These are phyloP conservation scores for Pentalonia nigronervosa DNA, from an alignment of 1,140 invertebrate genomes.

Conservation along the genomic window DNA sequence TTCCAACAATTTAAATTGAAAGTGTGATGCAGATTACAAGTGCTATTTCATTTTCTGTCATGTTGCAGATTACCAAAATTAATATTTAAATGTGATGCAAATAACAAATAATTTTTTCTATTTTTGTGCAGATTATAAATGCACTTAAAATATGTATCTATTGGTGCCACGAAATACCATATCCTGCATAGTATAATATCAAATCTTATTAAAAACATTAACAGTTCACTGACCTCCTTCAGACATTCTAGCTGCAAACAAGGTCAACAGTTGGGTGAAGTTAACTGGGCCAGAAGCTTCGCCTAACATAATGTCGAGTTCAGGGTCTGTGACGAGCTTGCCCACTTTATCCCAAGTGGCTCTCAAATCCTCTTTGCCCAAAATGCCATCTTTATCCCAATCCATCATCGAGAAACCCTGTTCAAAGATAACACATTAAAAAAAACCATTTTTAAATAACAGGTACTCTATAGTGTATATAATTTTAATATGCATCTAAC, in stretches of 20 bases:
- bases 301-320: slow-evolving; percentile 88
- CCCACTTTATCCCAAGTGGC: slow-evolving; percentile 95
- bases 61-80: too few species aligned
- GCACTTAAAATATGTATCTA: too few species aligned
- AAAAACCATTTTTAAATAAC: not conserved
- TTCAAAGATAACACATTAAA: not conserved
- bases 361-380: slow-evolving; percentile 94
- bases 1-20: too few species aligned
- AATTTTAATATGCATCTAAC: slow-evolving; percentile 60
- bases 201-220: not conserved
- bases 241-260: slow-evolving; percentile 90
- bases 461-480: too few species aligned
- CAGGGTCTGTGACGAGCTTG: slow-evolving; percentile 86
- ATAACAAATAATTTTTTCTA: too few species aligned
- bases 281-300: slow-evolving; percentile 93
- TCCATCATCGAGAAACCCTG: slow-evolving; percentile 98
- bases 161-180: too few species aligned
- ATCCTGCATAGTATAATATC: not conserved
- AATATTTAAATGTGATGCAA: too few species aligned
- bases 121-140: too few species aligned
- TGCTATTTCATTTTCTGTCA: too few species aligned
- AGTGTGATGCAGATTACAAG: too few species aligned
- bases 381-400: slow-evolving; percentile 97
- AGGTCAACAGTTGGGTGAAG: slow-evolving; percentile 91
- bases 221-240: slow-evolving; percentile 64